A percentile compares a stretch with the other conserved stretches of the same genome.
phyloP scores from a whole-genome alignment of 2,113 vertebrate genomes.

The Thomomys bottae region DNA sequence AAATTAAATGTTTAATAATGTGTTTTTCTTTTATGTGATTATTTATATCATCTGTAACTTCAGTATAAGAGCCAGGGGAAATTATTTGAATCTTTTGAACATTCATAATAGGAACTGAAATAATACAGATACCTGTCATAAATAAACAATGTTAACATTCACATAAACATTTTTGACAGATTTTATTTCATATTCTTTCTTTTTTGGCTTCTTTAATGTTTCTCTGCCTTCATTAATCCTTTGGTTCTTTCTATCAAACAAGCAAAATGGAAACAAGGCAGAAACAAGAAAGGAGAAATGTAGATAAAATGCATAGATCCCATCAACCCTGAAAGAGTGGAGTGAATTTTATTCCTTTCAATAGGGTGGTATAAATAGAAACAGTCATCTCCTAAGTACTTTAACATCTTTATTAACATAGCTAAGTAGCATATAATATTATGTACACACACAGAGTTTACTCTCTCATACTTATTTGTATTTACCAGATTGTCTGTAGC shows the following conservation, averaged over 20 bases:
- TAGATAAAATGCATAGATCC: background rate
- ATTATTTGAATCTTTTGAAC: background rate
- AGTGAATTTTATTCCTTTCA: slow-evolving; percentile 3
- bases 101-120: background rate
- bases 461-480: slow-evolving; percentile 61
- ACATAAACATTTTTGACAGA: background rate
- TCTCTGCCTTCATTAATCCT: background rate
- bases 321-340: background rate
- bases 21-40: background rate
- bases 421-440: slow-evolving; percentile 57
- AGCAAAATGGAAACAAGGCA: background rate
- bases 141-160: background rate
- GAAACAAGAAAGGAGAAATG: background rate
- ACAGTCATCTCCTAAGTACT: slow-evolving; percentile 60
- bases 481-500: slow-evolving; percentile 62
- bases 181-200: background rate
- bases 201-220: too few species aligned
- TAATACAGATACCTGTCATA: background rate
- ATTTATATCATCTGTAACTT: background rate
- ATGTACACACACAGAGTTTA: slow-evolving; percentile 36
- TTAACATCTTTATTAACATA: slow-evolving; percentile 62
- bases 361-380: background rate
- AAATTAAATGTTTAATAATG: background rate
- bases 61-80: background rate
- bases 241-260: background rate